A percentile compares a stretch with the other conserved stretches of the same genome.
phyloP scores from a whole-genome alignment of 2,797 vertebrate species.

The Hypotaenidia philippensis region DNA sequence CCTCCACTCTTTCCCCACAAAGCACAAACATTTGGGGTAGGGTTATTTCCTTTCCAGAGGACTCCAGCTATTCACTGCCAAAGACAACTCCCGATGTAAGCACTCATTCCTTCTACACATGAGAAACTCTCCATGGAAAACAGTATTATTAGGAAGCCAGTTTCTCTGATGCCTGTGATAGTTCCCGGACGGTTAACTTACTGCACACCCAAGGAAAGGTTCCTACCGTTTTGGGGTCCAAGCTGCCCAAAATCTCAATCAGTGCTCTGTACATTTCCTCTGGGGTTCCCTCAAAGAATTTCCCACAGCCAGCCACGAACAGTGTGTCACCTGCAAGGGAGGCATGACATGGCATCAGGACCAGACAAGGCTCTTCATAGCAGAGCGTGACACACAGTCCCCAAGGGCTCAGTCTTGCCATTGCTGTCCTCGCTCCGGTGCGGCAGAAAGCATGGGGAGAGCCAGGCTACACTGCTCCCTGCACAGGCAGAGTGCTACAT shows the following conservation, averaged over 20 bases:
- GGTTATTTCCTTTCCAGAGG: background rate
- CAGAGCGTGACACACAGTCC: background rate
- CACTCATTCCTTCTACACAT: accelerated
- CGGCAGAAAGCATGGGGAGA: background rate
- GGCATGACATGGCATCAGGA: background rate
- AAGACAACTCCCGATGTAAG: background rate
- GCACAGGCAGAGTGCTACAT: accelerated
- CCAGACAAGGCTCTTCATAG: background rate
- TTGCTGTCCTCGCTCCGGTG: background rate
- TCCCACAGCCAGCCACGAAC: conserved; percentile 96
- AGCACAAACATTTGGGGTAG: background rate
- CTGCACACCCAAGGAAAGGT: background rate
- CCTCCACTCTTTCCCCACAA: background rate
- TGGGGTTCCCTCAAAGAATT: conserved; percentile 96
- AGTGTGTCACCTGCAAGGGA: conserved; percentile 90
- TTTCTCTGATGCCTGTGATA: background rate
- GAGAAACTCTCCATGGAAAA: background rate
- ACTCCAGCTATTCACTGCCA: background rate
- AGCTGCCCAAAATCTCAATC: conserved; percentile 89
- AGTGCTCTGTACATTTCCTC: conserved; percentile 97
- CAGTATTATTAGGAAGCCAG: background rate
- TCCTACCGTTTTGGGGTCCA: conserved; percentile 91
- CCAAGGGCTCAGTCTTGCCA: background rate
- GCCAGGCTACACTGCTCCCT: background rate
- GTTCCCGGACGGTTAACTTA: background rate